Evolutionary conservation across 2,113 vertebrate species (phyloP).

Genomic region (Prochilodus magdalenae): DNA sequence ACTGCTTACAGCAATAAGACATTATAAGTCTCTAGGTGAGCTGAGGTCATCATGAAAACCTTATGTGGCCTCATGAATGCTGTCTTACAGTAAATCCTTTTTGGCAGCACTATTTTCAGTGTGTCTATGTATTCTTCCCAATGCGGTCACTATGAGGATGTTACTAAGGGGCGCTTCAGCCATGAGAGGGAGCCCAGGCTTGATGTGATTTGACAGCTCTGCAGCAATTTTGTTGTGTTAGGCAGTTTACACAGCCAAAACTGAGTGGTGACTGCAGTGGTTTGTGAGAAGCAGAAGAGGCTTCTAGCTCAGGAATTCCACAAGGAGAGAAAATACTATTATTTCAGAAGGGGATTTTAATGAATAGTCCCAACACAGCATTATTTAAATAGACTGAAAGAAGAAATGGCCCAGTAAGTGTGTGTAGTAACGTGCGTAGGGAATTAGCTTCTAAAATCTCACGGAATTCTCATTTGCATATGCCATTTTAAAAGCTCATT

Average conservation of each 20-base stretch:
- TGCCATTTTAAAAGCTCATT: constrained; percentile 18
- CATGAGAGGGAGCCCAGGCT: constrained; percentile 18
- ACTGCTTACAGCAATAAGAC: no score
- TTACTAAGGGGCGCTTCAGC: background rate
- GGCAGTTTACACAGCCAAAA: constrained; percentile 28
- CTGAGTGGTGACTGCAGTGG: constrained; percentile 28
- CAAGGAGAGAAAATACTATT: background rate
- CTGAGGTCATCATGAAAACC: no score
- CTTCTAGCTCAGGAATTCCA: background rate
- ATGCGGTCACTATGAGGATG: background rate
- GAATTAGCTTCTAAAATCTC: background rate
- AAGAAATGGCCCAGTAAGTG: background rate
- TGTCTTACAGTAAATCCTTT: background rate
- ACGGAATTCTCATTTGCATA: background rate
- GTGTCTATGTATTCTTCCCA: background rate
- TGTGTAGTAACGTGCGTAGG: background rate
- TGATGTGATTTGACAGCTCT: constrained; percentile 51
- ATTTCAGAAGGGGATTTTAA: background rate
- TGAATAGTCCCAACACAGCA: background rate
- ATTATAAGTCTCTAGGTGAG: no score
- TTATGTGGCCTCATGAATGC: no score
- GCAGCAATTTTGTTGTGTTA: constrained; percentile 32
- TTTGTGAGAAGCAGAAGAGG: constrained; percentile 17
- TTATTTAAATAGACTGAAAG: constrained; percentile 7
- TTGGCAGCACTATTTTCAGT: constrained; percentile 20